Evolutionary conservation across 30 jellyfish, hydroid and myxozoan genomes (phyloP).

Genomic region (Phacellophora camtschatica): DNA sequence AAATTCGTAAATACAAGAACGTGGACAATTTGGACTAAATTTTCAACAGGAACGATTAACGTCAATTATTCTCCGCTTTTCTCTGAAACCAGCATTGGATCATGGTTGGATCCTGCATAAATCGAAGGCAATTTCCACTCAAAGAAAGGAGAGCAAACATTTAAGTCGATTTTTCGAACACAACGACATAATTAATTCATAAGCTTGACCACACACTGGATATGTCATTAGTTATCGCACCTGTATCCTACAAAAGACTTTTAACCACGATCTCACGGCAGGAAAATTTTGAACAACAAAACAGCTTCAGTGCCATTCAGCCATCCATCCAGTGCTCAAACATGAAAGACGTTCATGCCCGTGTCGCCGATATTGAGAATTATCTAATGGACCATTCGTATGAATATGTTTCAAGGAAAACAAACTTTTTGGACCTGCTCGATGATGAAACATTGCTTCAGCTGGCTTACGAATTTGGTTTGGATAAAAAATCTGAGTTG

Average conservation of each 20-base stretch:
- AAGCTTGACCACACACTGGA: conserved; percentile 9
- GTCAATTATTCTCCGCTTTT: no score
- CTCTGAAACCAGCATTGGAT: no score
- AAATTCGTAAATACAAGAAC: no score
- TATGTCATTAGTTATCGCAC: conserved; percentile 67
- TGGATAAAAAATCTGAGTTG: conserved; percentile 61
- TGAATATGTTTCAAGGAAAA: conserved; percentile 41
- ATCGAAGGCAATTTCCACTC: conserved; percentile 9
- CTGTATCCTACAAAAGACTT: conserved; percentile 64
- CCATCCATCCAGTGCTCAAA: conserved; percentile 5
- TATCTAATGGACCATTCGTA: conserved; percentile 49
- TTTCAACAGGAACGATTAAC: no score
- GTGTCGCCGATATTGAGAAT: conserved; percentile 32
- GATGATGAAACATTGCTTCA: conserved; percentile 60
- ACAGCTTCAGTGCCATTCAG: no score
- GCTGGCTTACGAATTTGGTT: conserved; percentile 60
- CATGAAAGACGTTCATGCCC: conserved; percentile 48
- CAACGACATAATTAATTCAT: conserved; percentile 32
- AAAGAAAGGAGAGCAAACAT: conserved; percentile 4
- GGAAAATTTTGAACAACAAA: conserved; percentile 5
- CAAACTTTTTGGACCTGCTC: conserved; percentile 62
- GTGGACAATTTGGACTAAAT: no score
- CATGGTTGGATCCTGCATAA: no score
- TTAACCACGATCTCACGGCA: conserved; percentile 57
- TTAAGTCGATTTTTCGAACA: conserved; percentile 33